Evolutionary conservation across 2,797 vertebrate species (phyloP).

Genomic region (Salmo trutta): DNA sequence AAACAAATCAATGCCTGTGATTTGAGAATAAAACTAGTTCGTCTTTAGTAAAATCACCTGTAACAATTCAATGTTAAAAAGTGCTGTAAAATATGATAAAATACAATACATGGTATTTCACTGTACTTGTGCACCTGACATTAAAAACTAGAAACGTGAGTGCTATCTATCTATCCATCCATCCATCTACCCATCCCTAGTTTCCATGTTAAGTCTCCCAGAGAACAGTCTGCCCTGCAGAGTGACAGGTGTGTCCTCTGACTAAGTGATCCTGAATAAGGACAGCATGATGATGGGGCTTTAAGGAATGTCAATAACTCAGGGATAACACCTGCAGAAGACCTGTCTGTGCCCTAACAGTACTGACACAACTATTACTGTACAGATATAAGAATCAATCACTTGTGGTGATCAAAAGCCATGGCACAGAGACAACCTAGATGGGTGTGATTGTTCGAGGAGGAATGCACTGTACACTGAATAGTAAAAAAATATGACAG

Average conservation of each 20-base stretch:
- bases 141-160: too few relatives aligned
- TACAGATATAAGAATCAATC: not conserved
- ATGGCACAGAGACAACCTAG: not conserved
- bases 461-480: not conserved
- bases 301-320: constrained; percentile 39
- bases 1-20: not conserved
- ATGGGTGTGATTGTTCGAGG: not conserved
- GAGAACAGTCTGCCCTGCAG: not conserved
- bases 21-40: not conserved
- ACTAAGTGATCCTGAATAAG: constrained; percentile 44
- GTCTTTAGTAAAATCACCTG: not conserved
- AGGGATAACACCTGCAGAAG: not conserved
- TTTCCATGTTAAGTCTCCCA: not conserved
- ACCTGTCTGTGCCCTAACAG: constrained; percentile 1
- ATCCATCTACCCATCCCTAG: not conserved
- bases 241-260: not conserved
- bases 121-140: too few relatives aligned
- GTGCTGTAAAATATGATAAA: not conserved
- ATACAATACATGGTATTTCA: not conserved
- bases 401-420: not conserved
- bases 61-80: not conserved
- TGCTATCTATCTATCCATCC: too few relatives aligned
- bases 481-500: not conserved
- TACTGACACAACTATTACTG: not conserved
- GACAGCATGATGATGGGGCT: constrained; percentile 40